Conservation (phyloP, 2,888 invertebrate genomes). For the Stenichneumon culpator region DNA sequence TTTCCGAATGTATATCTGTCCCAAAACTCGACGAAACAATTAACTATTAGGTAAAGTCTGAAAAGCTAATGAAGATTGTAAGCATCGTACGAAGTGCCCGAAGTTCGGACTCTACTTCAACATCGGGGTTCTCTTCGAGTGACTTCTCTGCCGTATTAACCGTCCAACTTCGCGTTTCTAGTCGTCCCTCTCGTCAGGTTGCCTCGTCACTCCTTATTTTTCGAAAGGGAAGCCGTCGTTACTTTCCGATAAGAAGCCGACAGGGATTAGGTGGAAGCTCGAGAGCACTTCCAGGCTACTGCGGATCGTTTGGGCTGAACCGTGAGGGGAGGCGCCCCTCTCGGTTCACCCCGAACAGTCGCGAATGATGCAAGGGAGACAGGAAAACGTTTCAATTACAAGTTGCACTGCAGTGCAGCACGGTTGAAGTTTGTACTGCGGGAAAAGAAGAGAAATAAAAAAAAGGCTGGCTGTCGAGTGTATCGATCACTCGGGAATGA, state of each 20-base stretch:
- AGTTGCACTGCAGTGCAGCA: slow-evolving; percentile 32
- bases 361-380: slow-evolving; percentile 37
- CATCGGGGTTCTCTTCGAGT: neutral
- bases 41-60: neutral
- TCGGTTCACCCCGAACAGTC: slow-evolving; percentile 23
- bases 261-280: slow-evolving; percentile 24
- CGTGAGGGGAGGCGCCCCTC: neutral
- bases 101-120: neutral
- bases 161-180: neutral
- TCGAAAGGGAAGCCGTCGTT: slow-evolving; percentile 15
- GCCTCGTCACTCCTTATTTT: slow-evolving; percentile 11
- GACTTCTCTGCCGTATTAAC: neutral
- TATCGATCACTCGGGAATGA: slow-evolving; percentile 62
- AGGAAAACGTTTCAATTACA: slow-evolving; percentile 52
- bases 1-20: neutral
- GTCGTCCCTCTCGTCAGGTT: slow-evolving; percentile 5
- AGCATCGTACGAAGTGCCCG: neutral
- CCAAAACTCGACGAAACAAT: neutral
- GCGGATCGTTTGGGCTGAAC: neutral
- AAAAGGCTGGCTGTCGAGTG: slow-evolving; percentile 41
- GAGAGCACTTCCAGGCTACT: slow-evolving; percentile 25
- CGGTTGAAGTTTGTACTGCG: slow-evolving; percentile 40
- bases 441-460: slow-evolving; percentile 4
- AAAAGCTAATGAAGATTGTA: neutral
- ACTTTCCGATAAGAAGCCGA: slow-evolving; percentile 47